Evolutionary conservation across 1,140 invertebrate species (phyloP).

Genomic region (Zaprionus ghesquierei): DNA sequence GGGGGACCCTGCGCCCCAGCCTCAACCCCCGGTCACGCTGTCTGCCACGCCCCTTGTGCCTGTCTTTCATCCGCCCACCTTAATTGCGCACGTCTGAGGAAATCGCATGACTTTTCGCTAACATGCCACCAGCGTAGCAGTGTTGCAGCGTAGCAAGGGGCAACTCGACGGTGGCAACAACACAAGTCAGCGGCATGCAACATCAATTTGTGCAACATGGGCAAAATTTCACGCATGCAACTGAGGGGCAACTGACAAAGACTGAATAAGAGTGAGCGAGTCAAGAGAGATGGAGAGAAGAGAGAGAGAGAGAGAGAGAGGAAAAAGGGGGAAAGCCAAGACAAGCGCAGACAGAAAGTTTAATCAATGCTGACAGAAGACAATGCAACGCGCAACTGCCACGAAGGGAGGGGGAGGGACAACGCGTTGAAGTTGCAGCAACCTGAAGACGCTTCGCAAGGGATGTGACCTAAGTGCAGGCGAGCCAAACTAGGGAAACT

Average conservation of each 20-base stretch:
- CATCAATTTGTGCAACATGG: conserved; percentile 59
- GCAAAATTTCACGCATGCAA: conserved; percentile 55
- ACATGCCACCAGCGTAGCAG: conserved; percentile 46
- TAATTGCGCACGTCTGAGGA: conserved; percentile 48
- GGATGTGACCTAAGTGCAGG: background rate
- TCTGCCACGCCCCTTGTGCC: background rate
- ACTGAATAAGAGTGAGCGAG: background rate
- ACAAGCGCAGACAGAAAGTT: conserved; percentile 54
- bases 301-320: background rate
- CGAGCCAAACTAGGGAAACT: background rate
- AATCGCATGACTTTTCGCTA: conserved; percentile 53
- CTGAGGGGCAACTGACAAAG: conserved; percentile 9
- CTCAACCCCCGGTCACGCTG: background rate
- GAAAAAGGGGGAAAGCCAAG: background rate
- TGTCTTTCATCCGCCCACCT: conserved; percentile 14
- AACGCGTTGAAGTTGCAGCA: background rate
- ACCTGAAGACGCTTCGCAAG: background rate
- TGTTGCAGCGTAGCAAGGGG: no score
- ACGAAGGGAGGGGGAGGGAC: background rate
- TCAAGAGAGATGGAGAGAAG: background rate
- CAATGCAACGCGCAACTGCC: conserved; percentile 26
- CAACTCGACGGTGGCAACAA: conserved; percentile 18
- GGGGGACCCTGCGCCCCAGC: background rate
- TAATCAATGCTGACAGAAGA: conserved; percentile 59
- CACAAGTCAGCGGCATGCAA: conserved; percentile 43